A percentile compares a stretch with the other conserved stretches of the same genome.
phyloP scores from a whole-genome alignment of 1,140 invertebrate species.

The Arion vulgaris region DNA sequence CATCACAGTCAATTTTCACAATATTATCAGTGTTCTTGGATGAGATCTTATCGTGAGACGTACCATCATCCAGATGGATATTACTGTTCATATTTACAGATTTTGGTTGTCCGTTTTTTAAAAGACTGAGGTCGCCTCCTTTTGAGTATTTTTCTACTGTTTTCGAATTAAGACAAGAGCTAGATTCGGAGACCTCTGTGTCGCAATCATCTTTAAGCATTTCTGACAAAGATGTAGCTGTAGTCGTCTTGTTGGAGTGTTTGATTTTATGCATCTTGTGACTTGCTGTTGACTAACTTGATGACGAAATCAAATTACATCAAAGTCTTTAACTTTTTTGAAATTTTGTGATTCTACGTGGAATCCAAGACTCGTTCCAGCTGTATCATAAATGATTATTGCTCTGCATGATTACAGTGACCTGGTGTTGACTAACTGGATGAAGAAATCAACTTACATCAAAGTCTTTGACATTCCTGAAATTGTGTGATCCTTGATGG shows the following conservation, averaged over 20 bases:
- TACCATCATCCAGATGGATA: neutral
- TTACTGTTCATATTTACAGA: neutral
- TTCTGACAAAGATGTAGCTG: neutral
- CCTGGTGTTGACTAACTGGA: too few species aligned
- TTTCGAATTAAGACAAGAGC: neutral
- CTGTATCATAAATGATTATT: too few species aligned
- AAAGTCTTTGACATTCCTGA: too few species aligned
- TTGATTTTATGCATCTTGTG: neutral
- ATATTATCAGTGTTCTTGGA: neutral
- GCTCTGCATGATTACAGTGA: too few species aligned
- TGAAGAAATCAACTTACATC: too few species aligned
- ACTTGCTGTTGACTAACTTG: too few species aligned
- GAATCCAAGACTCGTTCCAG: too few species aligned
- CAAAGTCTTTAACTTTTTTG: too few species aligned
- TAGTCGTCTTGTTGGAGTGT: neutral
- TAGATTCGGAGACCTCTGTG: neutral
- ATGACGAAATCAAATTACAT: too few species aligned
- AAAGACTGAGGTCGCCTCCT: neutral
- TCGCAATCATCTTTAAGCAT: constrained; percentile 2
- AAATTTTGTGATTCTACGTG: too few species aligned
- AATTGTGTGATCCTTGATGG: too few species aligned
- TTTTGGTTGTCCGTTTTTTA: neutral
- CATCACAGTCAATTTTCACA: constrained; percentile 8
- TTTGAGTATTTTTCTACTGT: neutral
- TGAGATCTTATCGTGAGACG: neutral